These are phyloP conservation scores for Aulostomus chinensis DNA, from an alignment of 2,797 vertebrate species.

Conservation along the genomic window DNA sequence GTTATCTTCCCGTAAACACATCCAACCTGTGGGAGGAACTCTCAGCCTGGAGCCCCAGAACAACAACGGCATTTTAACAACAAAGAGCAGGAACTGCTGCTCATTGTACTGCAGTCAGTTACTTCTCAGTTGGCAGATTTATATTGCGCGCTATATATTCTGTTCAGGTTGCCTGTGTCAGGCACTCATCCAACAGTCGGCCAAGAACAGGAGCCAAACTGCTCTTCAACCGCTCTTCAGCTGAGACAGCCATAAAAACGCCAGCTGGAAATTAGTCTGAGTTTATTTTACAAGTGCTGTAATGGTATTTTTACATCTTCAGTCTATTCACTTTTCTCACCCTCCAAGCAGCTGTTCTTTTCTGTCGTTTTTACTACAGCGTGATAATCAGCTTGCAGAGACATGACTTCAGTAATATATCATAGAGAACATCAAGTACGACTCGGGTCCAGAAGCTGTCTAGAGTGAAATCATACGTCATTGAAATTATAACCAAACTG, in stretches of 20 bases:
- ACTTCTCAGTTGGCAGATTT: slow-evolving; percentile 28
- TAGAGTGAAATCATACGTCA: too few relatives aligned
- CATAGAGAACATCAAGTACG: too few relatives aligned
- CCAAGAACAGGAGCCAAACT: slow-evolving; percentile 3
- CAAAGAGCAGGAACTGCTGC: not conserved
- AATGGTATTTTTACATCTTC: not conserved
- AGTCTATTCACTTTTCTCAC: too few relatives aligned
- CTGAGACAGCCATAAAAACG: slow-evolving; percentile 8
- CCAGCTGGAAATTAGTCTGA: slow-evolving; percentile 2
- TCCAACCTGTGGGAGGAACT: slow-evolving; percentile 10
- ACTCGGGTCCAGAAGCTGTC: too few relatives aligned
- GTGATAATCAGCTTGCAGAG: too few relatives aligned
- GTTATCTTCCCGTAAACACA: slow-evolving; percentile 28
- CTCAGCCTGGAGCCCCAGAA: not conserved
- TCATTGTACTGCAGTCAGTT: slow-evolving; percentile 31
- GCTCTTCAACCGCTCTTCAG: slow-evolving; percentile 19
- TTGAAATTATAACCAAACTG: too few relatives aligned
- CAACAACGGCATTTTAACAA: slow-evolving; percentile 15
- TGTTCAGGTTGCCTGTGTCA: slow-evolving; percentile 22
- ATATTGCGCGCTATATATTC: slow-evolving; percentile 38
- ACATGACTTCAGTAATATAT: too few relatives aligned
- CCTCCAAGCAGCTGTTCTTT: too few relatives aligned
- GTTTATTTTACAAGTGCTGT: slow-evolving; percentile 13
- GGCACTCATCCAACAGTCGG: slow-evolving; percentile 34
- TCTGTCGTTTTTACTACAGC: too few relatives aligned